phyloP scores from a whole-genome alignment of 2,888 invertebrate species.

The Drosophila birchii region DNA sequence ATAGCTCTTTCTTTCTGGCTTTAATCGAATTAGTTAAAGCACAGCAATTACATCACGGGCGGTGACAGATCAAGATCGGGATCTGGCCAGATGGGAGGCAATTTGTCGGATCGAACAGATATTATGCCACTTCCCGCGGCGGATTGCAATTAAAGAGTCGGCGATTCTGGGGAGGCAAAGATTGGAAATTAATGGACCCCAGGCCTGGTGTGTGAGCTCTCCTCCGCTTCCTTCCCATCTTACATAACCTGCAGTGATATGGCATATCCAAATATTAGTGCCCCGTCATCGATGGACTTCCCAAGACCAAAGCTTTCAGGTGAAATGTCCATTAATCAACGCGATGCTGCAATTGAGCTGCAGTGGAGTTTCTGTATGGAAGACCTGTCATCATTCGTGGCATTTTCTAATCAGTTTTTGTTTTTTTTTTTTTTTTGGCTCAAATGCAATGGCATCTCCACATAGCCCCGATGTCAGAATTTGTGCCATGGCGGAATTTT shows the following conservation, averaged over 20 bases:
- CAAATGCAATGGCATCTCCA: conserved; percentile 54
- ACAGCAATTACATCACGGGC: conserved; percentile 32
- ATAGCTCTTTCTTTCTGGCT: conserved; percentile 12
- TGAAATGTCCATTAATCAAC: conserved; percentile 63
- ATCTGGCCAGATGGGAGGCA: conserved; percentile 22
- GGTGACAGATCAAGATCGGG: conserved; percentile 37
- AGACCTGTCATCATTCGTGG: conserved; percentile 44
- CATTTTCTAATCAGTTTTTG: conserved; percentile 62
- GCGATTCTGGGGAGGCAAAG: conserved; percentile 1
- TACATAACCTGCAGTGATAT: conserved; percentile 29
- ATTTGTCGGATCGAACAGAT: conserved; percentile 15
- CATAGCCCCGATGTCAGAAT: conserved; percentile 65
- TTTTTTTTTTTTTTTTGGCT: conserved; percentile 21
- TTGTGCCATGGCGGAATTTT: conserved; percentile 64
- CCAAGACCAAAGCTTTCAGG: conserved; percentile 26
- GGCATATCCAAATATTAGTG: conserved; percentile 22
- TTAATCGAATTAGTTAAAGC: conserved; percentile 35
- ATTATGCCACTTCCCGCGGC: conserved; percentile 22
- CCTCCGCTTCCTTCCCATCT: conserved; percentile 29
- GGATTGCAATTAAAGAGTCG: not conserved
- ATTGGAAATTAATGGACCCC: not conserved
- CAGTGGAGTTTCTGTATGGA: not conserved
- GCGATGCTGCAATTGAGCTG: conserved; percentile 44
- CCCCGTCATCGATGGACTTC: conserved; percentile 30
- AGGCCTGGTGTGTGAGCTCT: not conserved